Base-by-base conservation (phyloP, 1,140 invertebrate genomes). In the Pararge aegeria region DNA sequence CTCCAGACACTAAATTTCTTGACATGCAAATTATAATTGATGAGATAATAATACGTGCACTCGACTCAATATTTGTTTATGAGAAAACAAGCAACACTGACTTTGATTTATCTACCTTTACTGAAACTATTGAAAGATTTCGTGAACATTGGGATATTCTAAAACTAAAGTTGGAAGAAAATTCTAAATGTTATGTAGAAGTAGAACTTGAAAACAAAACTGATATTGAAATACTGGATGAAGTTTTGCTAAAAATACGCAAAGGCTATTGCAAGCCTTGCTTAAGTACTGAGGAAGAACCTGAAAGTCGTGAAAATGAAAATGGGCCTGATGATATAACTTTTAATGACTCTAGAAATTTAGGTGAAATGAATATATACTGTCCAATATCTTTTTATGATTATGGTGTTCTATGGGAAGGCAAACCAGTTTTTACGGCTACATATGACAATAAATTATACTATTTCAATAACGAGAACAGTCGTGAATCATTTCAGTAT, bases 391-490 rank as follows among this genome's bases (percentile, higher is more conserved):
- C 90, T 5, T 91, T 89, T 66, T 66, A 79, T 50, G 76, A 90
- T 38, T 68, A 91, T 61, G 75, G 80, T 16, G 80, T 92, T n/a
- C 68, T 93, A 12, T 92, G 91, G 91, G 88, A 89, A 77, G 92
- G 92, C 4, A 92, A 91, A 77, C 69, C 88, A 40, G 86, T 92
- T 49, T 92, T 90, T 62, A 63, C 73, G 20, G 73, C 82, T 0
- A 81, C 88, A 66, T 92, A 89, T 70, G 70, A 90, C 59, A 86
- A 92, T 55, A 91, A 90, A 76, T 50, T 90, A 5, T 91, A 92
- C 76, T 81, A 86, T 24, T 87, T 92, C 48, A 79, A 72, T 24
- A 91, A 78, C 30, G 80, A 90, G 61, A 54, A 78, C 18, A 89
- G 83, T 63, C 55, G 90, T 40, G 66, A 89, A 13, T 64, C 76